Percentiles rank a stretch among this genome's conserved stretches.
Evolutionary conservation across 2,888 invertebrate genomes (phyloP).

Genomic region (Oscheius sp.): DNA sequence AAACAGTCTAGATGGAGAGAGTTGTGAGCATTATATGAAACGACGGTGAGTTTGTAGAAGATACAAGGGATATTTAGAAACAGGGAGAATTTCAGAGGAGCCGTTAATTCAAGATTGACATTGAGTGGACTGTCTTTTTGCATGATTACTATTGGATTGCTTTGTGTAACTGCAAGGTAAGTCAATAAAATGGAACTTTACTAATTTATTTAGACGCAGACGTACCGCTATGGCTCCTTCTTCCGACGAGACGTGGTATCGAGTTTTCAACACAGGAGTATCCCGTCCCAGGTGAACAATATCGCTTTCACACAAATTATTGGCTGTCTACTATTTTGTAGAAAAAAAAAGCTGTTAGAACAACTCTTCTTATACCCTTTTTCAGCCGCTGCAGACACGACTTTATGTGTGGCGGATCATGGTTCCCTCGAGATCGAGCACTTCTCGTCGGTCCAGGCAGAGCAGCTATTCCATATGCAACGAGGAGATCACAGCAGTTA

Average conservation of each 20-base stretch:
- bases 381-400: slow-evolving; percentile 50
- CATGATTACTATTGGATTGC: slow-evolving; percentile 55
- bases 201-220: slow-evolving; percentile 32
- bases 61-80: background rate
- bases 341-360: slow-evolving; percentile 1
- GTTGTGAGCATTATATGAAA: background rate
- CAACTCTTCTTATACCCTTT: background rate
- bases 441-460: slow-evolving; percentile 46
- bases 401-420: slow-evolving; percentile 52
- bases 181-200: background rate
- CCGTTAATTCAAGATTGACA: slow-evolving; percentile 54
- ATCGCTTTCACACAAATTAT: no score
- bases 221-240: slow-evolving; percentile 38
- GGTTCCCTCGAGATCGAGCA: slow-evolving; percentile 51
- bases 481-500: slow-evolving; percentile 7
- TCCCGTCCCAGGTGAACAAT: background rate
- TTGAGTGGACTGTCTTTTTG: slow-evolving; percentile 59
- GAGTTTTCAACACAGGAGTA: slow-evolving; percentile 48
- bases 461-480: slow-evolving; percentile 38
- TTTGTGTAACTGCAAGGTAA: slow-evolving; percentile 53
- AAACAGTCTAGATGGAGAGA: slow-evolving; percentile 3
- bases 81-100: slow-evolving; percentile 23
- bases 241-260: slow-evolving; percentile 51
- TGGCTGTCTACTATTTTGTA: no score
- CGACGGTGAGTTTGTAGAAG: background rate